phyloP scores from a whole-genome alignment of 2,113 vertebrate species.

The Microcebus tavaratra region DNA sequence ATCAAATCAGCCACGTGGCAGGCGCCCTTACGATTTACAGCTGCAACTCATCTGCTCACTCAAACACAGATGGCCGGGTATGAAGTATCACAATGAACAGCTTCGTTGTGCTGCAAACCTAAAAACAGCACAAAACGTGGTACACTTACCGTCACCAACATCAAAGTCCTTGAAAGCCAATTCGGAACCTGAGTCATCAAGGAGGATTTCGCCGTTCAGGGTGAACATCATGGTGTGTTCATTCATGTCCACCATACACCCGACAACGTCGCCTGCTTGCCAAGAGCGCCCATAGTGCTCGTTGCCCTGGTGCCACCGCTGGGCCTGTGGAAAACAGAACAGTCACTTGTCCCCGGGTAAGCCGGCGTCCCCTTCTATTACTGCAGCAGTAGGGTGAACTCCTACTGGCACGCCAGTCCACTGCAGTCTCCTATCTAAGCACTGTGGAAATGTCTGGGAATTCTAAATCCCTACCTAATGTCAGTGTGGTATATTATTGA shows the following conservation, averaged over 20 bases:
- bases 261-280: slow-evolving; percentile 93
- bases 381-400: neutral
- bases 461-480: neutral
- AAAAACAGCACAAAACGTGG: neutral
- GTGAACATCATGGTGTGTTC: slow-evolving; percentile 98
- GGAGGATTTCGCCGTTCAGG: slow-evolving; percentile 95
- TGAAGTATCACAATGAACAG: neutral
- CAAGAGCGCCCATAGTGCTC: slow-evolving; percentile 97
- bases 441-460: rapidly evolving
- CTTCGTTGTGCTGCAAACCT: neutral
- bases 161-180: slow-evolving; percentile 98
- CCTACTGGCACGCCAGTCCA: neutral
- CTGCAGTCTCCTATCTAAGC: rapidly evolving
- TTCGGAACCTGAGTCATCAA: slow-evolving; percentile 96
- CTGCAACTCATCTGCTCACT: neutral
- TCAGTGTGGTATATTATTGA: rapidly evolving
- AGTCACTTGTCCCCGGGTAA: neutral
- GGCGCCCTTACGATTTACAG: neutral
- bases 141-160: slow-evolving; percentile 90
- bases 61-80: neutral
- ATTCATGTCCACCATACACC: slow-evolving; percentile 97
- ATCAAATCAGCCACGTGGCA: neutral
- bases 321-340: slow-evolving; percentile 86
- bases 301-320: slow-evolving; percentile 97
- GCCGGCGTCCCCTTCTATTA: neutral